A percentile compares a stretch with the other conserved stretches of the same genome.
These are phyloP conservation scores for Sander lucioperca DNA, from an alignment of 2,113 vertebrate species.

Conservation along the genomic window DNA sequence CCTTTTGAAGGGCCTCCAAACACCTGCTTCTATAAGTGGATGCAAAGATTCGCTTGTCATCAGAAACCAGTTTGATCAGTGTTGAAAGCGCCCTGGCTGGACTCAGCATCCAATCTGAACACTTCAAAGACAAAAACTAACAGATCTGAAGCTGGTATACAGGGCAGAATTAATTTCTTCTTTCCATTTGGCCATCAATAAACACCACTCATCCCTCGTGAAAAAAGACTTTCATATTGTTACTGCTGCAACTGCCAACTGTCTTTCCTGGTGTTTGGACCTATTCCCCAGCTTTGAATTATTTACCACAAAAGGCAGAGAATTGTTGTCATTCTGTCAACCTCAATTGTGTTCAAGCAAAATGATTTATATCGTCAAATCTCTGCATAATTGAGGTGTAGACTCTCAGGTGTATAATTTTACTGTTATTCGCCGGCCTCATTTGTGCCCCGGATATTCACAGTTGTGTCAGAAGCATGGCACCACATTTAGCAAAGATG, in stretches of 20 bases:
- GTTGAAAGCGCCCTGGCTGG: conserved; percentile 57
- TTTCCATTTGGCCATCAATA: conserved; percentile 1
- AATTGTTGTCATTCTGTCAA: conserved; percentile 48
- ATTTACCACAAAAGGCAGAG: conserved; percentile 52
- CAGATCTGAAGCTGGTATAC: conserved; percentile 34
- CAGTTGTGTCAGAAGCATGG: conserved; percentile 35
- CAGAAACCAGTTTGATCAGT: conserved; percentile 58
- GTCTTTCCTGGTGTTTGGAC: conserved; percentile 23
- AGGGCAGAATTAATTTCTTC: conserved; percentile 13
- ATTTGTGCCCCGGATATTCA: conserved; percentile 20
- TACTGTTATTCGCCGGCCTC: conserved; percentile 21
- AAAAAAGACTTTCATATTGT: conserved; percentile 20
- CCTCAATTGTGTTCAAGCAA: conserved; percentile 39
- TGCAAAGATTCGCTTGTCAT: conserved; percentile 35
- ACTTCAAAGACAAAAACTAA: conserved; percentile 55
- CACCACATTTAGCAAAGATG: conserved; percentile 30
- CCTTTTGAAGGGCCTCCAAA: conserved; percentile 74
- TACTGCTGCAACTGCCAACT: conserved; percentile 6
- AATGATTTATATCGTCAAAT: conserved; percentile 46
- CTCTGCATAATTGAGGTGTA: conserved; percentile 54
- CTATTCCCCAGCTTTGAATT: conserved; percentile 56
- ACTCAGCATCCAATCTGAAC: conserved; percentile 13
- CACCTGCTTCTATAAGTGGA: conserved; percentile 69
- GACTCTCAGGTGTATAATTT: conserved; percentile 56
- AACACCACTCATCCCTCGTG: not conserved